phyloP scores from a whole-genome alignment of 2,113 vertebrate genomes.

The Cryptotis parvus region DNA sequence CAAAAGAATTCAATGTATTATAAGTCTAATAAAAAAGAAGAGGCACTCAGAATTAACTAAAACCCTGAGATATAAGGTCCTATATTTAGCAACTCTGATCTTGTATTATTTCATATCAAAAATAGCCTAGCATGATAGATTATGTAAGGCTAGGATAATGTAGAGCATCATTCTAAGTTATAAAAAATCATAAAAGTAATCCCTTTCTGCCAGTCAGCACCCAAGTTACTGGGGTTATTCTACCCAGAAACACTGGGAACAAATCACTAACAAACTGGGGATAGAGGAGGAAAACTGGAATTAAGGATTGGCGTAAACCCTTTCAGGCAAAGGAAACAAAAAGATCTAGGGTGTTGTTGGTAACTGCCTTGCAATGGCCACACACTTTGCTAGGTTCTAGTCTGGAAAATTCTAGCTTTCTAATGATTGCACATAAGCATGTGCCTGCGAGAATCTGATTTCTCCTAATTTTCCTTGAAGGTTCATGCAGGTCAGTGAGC shows the following conservation, averaged over 20 bases:
- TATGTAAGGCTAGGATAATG: not conserved
- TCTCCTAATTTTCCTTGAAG: constrained; percentile 13
- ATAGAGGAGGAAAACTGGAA: not conserved
- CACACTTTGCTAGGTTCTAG: not conserved
- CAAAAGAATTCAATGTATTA: not conserved
- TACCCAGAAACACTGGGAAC: too few species aligned
- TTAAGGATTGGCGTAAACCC: not conserved
- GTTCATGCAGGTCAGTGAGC: not conserved
- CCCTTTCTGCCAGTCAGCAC: not conserved
- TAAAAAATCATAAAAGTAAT: not conserved
- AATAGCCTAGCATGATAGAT: not conserved
- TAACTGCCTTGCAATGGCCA: too few species aligned
- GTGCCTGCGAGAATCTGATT: not conserved
- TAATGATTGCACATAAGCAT: not conserved
- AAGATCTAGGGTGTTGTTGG: too few species aligned
- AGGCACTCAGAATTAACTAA: not conserved
- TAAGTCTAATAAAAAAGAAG: not conserved
- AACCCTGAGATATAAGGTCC: not conserved
- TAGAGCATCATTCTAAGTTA: not conserved
- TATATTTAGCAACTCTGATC: not conserved
- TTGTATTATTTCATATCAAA: not conserved
- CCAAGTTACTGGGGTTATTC: not conserved
- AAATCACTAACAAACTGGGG: not conserved
- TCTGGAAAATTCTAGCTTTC: not conserved
- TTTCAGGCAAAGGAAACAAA: too few species aligned